These are phyloP conservation scores for Heteromormyrus szaboi DNA, from an alignment of 2,797 vertebrate genomes.

Conservation along the genomic window DNA sequence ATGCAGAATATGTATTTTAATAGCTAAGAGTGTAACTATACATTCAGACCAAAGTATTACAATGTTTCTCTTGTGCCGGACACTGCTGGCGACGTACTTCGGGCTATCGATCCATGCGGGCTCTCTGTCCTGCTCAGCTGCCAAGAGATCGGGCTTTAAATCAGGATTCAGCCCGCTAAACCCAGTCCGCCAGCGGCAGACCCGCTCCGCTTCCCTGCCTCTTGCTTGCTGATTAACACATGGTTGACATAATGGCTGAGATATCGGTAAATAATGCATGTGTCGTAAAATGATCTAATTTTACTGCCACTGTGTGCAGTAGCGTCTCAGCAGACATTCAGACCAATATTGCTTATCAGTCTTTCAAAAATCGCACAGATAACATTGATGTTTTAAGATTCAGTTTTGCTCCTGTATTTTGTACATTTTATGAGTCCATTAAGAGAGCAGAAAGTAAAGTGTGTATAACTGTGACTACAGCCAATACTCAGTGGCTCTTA, in stretches of 20 bases:
- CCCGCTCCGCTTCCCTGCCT: conserved; percentile 41
- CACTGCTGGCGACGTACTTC: conserved; percentile 13
- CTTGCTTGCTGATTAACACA: conserved; percentile 48
- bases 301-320: conserved; percentile 39
- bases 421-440: background rate
- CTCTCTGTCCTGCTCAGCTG: conserved; percentile 34
- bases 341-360: background rate
- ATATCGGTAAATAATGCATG: conserved; percentile 59
- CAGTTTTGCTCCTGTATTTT: background rate
- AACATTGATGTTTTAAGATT: conserved; percentile 9
- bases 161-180: conserved; percentile 27
- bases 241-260: conserved; percentile 51
- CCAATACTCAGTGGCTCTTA: background rate
- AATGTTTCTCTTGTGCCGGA: background rate
- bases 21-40: background rate
- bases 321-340: conserved; percentile 21
- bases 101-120: conserved; percentile 45
- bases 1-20: background rate
- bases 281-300: conserved; percentile 60
- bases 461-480: background rate
- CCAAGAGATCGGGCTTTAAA: conserved; percentile 29
- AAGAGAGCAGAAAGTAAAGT: background rate
- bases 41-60: background rate
- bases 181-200: conserved; percentile 30
- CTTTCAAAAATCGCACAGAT: conserved; percentile 3